Evolutionary conservation across 1,140 invertebrate genomes (phyloP).

Genomic region (Leptinotarsa undecemlineata): DNA sequence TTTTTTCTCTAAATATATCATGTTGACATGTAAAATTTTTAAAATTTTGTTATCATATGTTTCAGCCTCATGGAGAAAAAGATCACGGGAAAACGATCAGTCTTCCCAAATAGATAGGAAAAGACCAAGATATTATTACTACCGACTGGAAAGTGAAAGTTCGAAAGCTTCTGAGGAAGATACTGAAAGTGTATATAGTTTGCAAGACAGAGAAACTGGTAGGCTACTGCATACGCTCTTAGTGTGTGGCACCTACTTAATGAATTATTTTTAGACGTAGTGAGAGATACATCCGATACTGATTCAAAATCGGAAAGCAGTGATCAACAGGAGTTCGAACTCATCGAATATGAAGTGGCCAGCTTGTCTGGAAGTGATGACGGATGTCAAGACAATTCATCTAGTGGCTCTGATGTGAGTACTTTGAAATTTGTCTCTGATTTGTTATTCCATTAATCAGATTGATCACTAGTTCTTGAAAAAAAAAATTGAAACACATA

Average conservation of each 20-base stretch:
- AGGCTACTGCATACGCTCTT: conserved; percentile 35
- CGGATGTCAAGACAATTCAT: conserved; percentile 30
- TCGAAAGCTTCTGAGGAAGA: conserved; percentile 46
- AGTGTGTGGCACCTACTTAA: conserved; percentile 34
- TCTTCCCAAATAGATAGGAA: conserved; percentile 30
- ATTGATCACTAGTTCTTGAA: too few species aligned
- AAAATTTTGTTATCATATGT: neutral
- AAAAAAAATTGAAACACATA: too few species aligned
- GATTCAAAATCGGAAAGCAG: conserved; percentile 34
- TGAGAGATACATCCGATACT: conserved; percentile 50
- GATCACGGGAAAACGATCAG: conserved; percentile 22
- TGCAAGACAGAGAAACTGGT: conserved; percentile 53
- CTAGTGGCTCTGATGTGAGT: conserved; percentile 49
- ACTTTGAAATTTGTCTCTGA: neutral
- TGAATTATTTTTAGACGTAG: conserved; percentile 50
- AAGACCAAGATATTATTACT: conserved; percentile 35
- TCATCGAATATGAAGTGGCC: conserved; percentile 50
- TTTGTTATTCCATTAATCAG: neutral
- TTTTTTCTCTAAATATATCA: neutral
- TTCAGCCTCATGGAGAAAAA: conserved; percentile 35
- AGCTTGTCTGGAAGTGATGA: conserved; percentile 43
- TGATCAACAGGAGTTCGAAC: conserved; percentile 41
- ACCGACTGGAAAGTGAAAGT: conserved; percentile 50
- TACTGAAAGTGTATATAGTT: conserved; percentile 52
- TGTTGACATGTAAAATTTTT: neutral